Evolutionary conservation across 2,113 vertebrate species (phyloP).

Genomic region (Oncorhynchus mykiss): DNA sequence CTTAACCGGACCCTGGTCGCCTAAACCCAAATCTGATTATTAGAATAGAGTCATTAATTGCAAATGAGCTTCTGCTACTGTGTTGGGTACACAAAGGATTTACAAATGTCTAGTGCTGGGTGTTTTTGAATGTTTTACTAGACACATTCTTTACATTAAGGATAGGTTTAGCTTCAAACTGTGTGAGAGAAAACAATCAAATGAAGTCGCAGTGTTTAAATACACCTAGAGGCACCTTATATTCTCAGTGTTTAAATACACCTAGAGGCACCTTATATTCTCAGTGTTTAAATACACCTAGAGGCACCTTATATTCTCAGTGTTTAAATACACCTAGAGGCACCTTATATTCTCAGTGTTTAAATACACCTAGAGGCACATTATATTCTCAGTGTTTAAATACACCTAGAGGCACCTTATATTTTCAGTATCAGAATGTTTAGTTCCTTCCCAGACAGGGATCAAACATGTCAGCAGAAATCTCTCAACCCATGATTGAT

Average conservation of each 20-base stretch:
- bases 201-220: conserved; percentile 17
- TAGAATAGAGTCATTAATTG: conserved; percentile 66
- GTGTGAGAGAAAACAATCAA: conserved; percentile 30
- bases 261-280: too few species aligned
- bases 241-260: too few species aligned
- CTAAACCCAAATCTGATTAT: conserved; percentile 60
- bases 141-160: neutral
- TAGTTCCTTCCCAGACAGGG: conserved; percentile 6
- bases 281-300: conserved; percentile 60
- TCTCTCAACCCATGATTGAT: conserved; percentile 49
- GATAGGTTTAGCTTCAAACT: neutral
- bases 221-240: too few species aligned
- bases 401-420: conserved; percentile 45
- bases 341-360: conserved; percentile 46
- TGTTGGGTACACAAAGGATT: conserved; percentile 38
- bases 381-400: conserved; percentile 54
- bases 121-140: conserved; percentile 19
- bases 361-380: conserved; percentile 54
- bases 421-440: conserved; percentile 16
- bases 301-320: conserved; percentile 41
- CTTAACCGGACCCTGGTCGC: conserved; percentile 46
- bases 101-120: neutral
- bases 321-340: conserved; percentile 60
- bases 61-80: conserved; percentile 43
- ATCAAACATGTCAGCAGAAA: conserved; percentile 33